Conservation (phyloP, 2,113 vertebrate genomes). For the Prinia subflava region DNA sequence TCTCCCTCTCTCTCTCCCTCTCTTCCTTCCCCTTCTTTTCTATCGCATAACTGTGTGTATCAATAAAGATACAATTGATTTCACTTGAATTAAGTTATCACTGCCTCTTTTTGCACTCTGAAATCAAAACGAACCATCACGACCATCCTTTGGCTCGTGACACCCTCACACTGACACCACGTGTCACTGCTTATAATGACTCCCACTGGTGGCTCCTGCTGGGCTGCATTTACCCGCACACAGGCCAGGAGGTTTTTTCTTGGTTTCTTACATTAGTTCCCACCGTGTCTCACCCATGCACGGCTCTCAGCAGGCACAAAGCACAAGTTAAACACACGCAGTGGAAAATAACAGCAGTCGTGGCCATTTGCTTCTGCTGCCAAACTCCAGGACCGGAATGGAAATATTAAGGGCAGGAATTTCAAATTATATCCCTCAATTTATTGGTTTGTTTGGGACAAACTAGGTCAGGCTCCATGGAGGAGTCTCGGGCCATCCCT, state of each 20-base stretch:
- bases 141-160: too few relatives aligned
- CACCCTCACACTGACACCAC: fast-evolving
- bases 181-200: fast-evolving
- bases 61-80: too few relatives aligned
- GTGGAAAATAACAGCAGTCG: fast-evolving
- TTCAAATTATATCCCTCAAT: neutral
- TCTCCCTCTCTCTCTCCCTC: too few relatives aligned
- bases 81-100: too few relatives aligned
- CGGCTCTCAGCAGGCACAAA: neutral
- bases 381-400: neutral
- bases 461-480: fast-evolving
- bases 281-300: fast-evolving
- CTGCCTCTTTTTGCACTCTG: too few relatives aligned
- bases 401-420: neutral
- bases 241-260: neutral
- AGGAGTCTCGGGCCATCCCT: neutral
- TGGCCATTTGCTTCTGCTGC: neutral
- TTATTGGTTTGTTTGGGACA: neutral
- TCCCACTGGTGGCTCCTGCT: neutral
- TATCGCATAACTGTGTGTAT: too few relatives aligned
- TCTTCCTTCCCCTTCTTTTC: too few relatives aligned
- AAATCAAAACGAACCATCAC: too few relatives aligned
- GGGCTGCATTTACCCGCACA: neutral
- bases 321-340: fast-evolving
- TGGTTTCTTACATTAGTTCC: neutral